Evolutionary conservation across 2,888 invertebrate species (phyloP).

Genomic region (Drosophila lutescens): DNA sequence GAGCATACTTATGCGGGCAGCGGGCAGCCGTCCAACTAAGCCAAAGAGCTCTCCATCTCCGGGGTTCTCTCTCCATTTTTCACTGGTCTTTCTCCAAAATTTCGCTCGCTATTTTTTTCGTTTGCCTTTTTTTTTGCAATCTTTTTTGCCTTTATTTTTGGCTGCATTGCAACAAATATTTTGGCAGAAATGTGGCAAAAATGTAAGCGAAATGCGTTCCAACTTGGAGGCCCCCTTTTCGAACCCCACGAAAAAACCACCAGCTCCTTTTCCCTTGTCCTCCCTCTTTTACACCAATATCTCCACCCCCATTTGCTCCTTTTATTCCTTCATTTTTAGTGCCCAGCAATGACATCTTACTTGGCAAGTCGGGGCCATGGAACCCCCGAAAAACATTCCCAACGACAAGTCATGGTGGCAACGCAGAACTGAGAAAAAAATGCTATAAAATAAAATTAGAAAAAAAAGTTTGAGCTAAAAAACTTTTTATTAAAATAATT

Average conservation of each 20-base stretch:
- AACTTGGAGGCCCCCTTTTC: constrained; percentile 12
- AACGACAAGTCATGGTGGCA: constrained; percentile 20
- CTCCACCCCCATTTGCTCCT: background rate
- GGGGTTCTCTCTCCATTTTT: constrained; percentile 1
- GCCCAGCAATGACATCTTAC: constrained; percentile 64
- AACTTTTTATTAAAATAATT: too few relatives aligned
- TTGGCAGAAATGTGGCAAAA: constrained; percentile 67
- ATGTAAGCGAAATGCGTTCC: constrained; percentile 65
- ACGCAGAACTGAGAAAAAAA: background rate
- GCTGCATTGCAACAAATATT: constrained; percentile 51
- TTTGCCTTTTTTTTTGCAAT: background rate
- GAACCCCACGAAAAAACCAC: background rate
- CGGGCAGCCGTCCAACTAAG: constrained; percentile 47
- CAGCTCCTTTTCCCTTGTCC: background rate
- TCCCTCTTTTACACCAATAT: background rate
- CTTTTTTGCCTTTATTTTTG: constrained; percentile 6
- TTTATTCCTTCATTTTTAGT: constrained; percentile 18
- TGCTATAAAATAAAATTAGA: too few relatives aligned
- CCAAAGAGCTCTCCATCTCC: constrained; percentile 36
- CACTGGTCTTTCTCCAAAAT: background rate
- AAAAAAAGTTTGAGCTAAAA: too few relatives aligned
- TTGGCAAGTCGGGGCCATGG: constrained; percentile 43
- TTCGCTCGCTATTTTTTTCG: background rate
- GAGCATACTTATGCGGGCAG: constrained; percentile 41
- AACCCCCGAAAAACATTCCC: constrained; percentile 21